Base-by-base conservation (phyloP, 2,113 vertebrate species). In the Telmatochromis sp. region DNA sequence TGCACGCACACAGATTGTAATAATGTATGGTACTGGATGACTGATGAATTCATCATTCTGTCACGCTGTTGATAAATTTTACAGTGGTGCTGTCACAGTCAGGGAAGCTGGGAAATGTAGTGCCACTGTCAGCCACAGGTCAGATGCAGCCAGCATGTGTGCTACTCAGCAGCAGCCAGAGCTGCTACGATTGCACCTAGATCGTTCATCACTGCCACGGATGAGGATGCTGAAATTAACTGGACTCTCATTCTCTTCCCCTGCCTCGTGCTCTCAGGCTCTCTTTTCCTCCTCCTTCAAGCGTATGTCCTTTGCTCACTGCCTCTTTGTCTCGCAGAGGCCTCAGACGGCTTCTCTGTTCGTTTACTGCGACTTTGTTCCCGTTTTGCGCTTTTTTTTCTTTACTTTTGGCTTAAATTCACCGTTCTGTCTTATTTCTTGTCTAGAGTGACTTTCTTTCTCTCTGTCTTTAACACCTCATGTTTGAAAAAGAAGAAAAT, bases 181-280 rank as follows among this genome's bases (percentile, higher is more conserved):
- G 91, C 89, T 88, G 90, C 87, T 91, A 53, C 88, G 78, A 75
- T 88, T 94, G 84, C 91, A 88, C 90, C 87, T 91, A 87, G 92
- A 91, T 89, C 93, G 87, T 96, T 95, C 79, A 94, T 96, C 94
- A 94, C 92, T 95, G 94, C 93, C 94, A 90, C 40, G 68, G 90
- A 94, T 87, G 92, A 94, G 92, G 95, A 94, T 89, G 90, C 89
- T 92, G 85, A 95, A 95, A 96, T 96, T 86, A 96, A 94, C 92
- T 91, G 86, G 90, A 92, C 91, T 88, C 85, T 94, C 86, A 49
- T 68, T 92, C 68, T 90, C 84, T 83, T 81, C 58, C 88, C 75
- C 65, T 42, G 79, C 90, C 88, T 93, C 35, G 1, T 78, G 83
- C 78, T 89, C 92, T 23, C 80, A 81, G 73, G 35, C 87, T 87